These are phyloP conservation scores for Calliphora vicina DNA, from an alignment of 1,140 invertebrate genomes.

Conservation along the genomic window DNA sequence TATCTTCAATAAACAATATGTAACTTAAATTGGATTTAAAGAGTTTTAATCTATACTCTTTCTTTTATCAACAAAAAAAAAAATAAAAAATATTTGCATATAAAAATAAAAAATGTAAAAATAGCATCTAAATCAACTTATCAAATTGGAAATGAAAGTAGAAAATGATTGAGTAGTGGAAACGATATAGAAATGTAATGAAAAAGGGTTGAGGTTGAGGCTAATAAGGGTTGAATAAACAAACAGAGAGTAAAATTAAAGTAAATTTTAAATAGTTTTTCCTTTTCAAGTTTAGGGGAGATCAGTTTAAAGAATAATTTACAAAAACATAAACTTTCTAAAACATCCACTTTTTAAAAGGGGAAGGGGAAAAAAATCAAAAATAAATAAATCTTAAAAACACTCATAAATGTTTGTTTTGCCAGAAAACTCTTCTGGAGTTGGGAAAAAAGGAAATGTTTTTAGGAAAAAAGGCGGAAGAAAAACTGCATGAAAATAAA, in stretches of 20 bases:
- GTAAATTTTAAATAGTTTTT: too few species aligned
- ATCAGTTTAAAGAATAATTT: not conserved
- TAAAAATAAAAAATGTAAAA: not conserved
- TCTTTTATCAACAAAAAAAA: not conserved
- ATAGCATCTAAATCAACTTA: constrained; percentile 13
- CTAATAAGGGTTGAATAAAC: too few species aligned
- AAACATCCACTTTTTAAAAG: too few species aligned
- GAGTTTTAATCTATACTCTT: not conserved
- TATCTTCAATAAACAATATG: not conserved
- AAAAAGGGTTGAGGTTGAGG: not conserved
- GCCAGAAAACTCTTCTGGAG: too few species aligned
- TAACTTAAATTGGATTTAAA: not conserved
- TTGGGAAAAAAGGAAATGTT: too few species aligned
- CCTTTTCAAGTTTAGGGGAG: not conserved
- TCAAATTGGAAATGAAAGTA: not conserved
- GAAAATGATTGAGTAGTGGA: not conserved
- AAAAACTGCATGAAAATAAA: too few species aligned
- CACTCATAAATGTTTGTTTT: too few species aligned
- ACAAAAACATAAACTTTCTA: not conserved
- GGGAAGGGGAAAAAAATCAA: too few species aligned
- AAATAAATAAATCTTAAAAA: too few species aligned
- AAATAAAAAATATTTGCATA: not conserved
- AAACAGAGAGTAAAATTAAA: too few species aligned
- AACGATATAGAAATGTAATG: not conserved
- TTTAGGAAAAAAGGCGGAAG: too few species aligned